phyloP scores from a whole-genome alignment of 2,113 vertebrate species.

The Sula dactylatra region DNA sequence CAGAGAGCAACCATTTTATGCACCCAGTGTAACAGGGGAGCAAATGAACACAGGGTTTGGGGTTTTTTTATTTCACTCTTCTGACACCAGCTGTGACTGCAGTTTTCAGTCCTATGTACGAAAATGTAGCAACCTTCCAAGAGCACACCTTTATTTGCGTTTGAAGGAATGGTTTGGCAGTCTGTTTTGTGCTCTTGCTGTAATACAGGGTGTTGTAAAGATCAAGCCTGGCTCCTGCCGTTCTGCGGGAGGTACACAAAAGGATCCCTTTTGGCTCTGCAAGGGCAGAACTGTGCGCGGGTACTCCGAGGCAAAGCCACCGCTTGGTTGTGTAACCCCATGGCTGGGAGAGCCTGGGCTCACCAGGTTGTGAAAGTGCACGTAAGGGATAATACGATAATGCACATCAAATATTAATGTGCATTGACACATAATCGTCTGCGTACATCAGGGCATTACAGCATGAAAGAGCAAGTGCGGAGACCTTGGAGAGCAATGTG shows the following conservation, averaged over 20 bases:
- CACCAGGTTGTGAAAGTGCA: conserved; percentile 59
- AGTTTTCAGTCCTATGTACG: conserved; percentile 13
- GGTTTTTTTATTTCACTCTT: neutral
- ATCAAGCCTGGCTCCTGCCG: neutral
- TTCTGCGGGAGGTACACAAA: neutral
- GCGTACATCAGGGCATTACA: conserved; percentile 41
- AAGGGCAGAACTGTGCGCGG: neutral
- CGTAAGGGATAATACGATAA: conserved; percentile 70
- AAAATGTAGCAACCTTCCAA: neutral
- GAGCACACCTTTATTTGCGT: neutral
- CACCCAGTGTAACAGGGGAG: neutral
- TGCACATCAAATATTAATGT: conserved; percentile 79
- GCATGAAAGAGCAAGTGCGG: conserved; percentile 6
- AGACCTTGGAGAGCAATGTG: neutral
- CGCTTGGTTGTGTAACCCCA: neutral
- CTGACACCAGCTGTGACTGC: neutral
- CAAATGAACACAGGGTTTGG: neutral
- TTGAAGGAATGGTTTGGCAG: neutral
- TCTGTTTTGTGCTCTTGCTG: conserved; percentile 12
- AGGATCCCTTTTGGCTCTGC: neutral
- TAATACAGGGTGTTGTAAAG: neutral
- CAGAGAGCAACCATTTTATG: neutral
- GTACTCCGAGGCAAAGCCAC: neutral
- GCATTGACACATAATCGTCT: conserved; percentile 72
- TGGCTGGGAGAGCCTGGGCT: conserved; percentile 19